Evolutionary conservation across 2,113 vertebrate species (phyloP).

Genomic region (Lasiurus borealis): DNA sequence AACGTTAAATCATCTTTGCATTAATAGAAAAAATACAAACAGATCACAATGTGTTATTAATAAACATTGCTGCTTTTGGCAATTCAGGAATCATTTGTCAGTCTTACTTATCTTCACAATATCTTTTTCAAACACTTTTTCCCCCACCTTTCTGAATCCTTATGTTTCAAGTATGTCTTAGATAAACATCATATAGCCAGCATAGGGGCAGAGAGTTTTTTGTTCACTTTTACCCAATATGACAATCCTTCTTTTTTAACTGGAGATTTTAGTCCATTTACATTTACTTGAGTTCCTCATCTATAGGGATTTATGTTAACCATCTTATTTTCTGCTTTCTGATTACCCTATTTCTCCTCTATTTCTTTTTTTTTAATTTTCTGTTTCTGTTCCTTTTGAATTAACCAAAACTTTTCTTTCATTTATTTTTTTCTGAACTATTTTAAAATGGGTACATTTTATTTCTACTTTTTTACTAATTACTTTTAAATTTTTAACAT

Average conservation of each 20-base stretch:
- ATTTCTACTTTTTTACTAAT: slow-evolving; percentile 31
- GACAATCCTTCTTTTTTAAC: neutral
- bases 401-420: neutral
- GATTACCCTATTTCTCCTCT: neutral
- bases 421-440: slow-evolving; percentile 6
- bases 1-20: neutral
- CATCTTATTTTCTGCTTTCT: neutral
- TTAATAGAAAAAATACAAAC: neutral
- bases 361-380: neutral
- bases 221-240: slow-evolving; percentile 15
- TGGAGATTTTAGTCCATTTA: slow-evolving; percentile 53
- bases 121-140: neutral
- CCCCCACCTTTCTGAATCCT: neutral
- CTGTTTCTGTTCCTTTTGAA: neutral
- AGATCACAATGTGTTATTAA: neutral
- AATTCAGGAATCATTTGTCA: neutral
- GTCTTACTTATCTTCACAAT: neutral
- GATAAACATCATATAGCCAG: neutral
- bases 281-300: neutral
- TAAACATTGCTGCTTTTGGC: neutral
- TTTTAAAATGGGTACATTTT: neutral
- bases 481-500: slow-evolving; percentile 29
- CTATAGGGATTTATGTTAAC: neutral
- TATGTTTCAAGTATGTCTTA: neutral
- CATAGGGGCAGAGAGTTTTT: neutral